phyloP scores from a whole-genome alignment of 2,113 vertebrate genomes.

The Nematolebias whitei region DNA sequence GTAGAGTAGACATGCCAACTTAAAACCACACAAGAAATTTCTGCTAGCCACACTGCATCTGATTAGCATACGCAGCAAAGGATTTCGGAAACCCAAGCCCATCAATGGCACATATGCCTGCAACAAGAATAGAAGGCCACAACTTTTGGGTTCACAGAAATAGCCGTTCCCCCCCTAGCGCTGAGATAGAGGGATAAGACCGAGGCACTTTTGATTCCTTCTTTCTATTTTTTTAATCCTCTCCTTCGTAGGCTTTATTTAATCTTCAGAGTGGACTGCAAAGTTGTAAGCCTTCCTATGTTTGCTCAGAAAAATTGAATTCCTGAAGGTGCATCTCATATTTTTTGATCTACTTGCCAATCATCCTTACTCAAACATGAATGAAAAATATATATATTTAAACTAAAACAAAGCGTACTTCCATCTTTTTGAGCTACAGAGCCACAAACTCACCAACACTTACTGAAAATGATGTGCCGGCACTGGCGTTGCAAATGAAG shows the following conservation, averaged over 20 bases:
- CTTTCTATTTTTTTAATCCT: slow-evolving; percentile 25
- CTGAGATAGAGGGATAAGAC: slow-evolving; percentile 57
- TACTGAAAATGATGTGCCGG: neutral
- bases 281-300: slow-evolving; percentile 23
- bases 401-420: neutral
- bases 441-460: neutral
- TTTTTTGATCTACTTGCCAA: neutral
- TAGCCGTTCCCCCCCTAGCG: slow-evolving; percentile 52
- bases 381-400: too few relatives aligned
- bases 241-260: slow-evolving; percentile 57
- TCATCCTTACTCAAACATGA: neutral
- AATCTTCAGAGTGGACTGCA: slow-evolving; percentile 54
- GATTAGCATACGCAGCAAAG: slow-evolving; percentile 78
- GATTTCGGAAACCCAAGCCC: slow-evolving; percentile 80
- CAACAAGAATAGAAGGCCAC: slow-evolving; percentile 76
- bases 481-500: slow-evolving; percentile 9
- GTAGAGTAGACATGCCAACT: slow-evolving; percentile 67
- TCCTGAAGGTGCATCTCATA: neutral
- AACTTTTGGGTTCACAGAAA: slow-evolving; percentile 74
- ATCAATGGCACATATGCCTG: slow-evolving; percentile 75
- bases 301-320: slow-evolving; percentile 14
- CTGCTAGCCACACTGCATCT: slow-evolving; percentile 71
- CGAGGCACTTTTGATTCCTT: slow-evolving; percentile 27
- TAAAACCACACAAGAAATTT: slow-evolving; percentile 70
- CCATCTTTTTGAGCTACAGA: neutral